These are phyloP conservation scores for Turdus rufiventris DNA, from an alignment of 2,113 vertebrate species.

Conservation along the genomic window DNA sequence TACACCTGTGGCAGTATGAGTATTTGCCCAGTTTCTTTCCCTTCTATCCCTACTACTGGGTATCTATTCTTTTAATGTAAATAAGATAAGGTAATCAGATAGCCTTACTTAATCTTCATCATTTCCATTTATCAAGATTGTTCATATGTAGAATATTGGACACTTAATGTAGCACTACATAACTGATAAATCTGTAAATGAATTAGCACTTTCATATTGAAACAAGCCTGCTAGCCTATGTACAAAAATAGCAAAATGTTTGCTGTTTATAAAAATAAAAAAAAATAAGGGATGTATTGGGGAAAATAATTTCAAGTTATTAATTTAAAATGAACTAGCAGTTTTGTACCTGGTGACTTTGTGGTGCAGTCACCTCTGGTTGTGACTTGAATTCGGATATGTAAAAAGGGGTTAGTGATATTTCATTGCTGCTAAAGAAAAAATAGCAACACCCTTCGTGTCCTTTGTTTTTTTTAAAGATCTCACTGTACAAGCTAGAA, in stretches of 20 bases:
- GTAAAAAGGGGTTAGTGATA: conserved; percentile 82
- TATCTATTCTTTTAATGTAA: conserved; percentile 90
- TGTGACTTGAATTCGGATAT: conserved; percentile 88
- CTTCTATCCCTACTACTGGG: conserved; percentile 61
- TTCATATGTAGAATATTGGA: conserved; percentile 99
- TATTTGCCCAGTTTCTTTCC: conserved; percentile 75
- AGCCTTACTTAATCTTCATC: conserved; percentile 89
- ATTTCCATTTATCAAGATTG: conserved; percentile 92
- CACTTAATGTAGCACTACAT: conserved; percentile 98
- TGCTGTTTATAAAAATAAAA: conserved; percentile 92
- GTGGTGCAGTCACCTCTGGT: conserved; percentile 85
- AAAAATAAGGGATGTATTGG: conserved; percentile 82
- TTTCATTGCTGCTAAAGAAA: conserved; percentile 80
- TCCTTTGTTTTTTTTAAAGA: conserved; percentile 80
- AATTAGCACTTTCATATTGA: conserved; percentile 99
- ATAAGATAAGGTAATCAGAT: conserved; percentile 91
- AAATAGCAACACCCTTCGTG: conserved; percentile 81
- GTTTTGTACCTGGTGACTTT: conserved; percentile 85
- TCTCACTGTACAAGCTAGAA: conserved; percentile 81
- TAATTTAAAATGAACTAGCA: conserved; percentile 81
- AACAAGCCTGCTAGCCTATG: conserved; percentile 99
- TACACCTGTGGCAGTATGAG: conserved; percentile 87
- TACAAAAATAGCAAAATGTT: conserved; percentile 95
- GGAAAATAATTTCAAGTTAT: conserved; percentile 77
- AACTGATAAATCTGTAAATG: conserved; percentile 98